Conservation (phyloP, 2,797 vertebrate species). For the Periparus ater region DNA sequence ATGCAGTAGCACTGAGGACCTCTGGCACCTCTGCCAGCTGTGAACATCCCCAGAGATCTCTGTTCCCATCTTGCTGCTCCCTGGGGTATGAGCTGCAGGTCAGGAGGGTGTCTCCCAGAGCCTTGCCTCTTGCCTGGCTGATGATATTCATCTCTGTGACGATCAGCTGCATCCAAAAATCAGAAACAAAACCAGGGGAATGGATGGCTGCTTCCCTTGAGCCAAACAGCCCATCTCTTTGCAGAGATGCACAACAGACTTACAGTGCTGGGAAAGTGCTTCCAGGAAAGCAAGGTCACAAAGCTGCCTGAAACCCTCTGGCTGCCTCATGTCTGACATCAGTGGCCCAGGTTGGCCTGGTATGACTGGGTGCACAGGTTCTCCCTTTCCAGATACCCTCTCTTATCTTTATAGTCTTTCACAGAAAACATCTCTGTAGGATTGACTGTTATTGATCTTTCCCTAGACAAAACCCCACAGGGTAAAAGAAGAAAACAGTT, state of each 20-base stretch:
- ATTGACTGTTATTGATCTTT: not conserved
- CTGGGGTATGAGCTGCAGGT: not conserved
- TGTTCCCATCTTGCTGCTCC: not conserved
- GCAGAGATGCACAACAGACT: not conserved
- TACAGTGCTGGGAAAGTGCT: not conserved
- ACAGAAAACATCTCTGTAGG: not conserved
- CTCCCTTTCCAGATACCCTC: not conserved
- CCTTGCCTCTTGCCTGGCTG: not conserved
- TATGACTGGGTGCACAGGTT: not conserved
- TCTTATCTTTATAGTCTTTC: not conserved
- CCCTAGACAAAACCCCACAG: not conserved
- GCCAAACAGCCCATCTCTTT: not conserved
- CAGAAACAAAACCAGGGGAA: not conserved
- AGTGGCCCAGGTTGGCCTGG: accelerated
- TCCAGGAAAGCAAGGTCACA: not conserved
- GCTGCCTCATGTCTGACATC: not conserved
- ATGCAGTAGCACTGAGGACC: accelerated
- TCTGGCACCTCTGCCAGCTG: not conserved
- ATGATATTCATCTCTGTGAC: not conserved
- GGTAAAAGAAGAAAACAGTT: not conserved
- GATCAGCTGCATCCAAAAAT: not conserved
- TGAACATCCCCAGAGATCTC: not conserved
- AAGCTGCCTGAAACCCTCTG: not conserved
- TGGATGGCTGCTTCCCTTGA: not conserved
- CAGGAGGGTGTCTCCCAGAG: not conserved